Evolutionary conservation across 1,140 invertebrate genomes (phyloP).

Genomic region (Latrodectus geometricus): DNA sequence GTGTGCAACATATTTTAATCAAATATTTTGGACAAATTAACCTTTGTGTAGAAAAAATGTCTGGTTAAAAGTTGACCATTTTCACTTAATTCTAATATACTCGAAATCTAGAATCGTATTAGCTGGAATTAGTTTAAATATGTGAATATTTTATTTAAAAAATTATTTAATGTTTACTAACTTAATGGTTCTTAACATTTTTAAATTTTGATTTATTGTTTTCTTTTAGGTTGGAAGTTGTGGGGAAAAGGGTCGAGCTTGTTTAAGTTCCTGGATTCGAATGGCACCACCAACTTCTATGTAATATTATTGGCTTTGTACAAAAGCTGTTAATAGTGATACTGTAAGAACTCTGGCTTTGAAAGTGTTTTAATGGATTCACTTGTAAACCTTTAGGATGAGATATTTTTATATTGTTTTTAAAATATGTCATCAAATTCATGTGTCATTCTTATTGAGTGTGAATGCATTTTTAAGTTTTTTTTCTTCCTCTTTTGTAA

Average conservation of each 20-base stretch:
- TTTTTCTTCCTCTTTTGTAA: not conserved
- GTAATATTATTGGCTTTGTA: slow-evolving; percentile 17
- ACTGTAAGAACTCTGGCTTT: slow-evolving; percentile 12
- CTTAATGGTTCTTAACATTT: too few relatives aligned
- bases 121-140: too few relatives aligned
- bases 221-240: not conserved
- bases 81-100: too few relatives aligned
- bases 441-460: not conserved
- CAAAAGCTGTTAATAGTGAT: slow-evolving; percentile 25
- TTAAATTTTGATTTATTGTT: not conserved
- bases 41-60: too few relatives aligned
- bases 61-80: too few relatives aligned
- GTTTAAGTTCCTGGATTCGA: slow-evolving; percentile 54
- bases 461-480: not conserved
- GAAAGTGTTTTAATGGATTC: slow-evolving; percentile 6
- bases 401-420: slow-evolving; percentile 56
- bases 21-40: too few relatives aligned
- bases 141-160: too few relatives aligned
- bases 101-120: too few relatives aligned
- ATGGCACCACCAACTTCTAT: slow-evolving; percentile 41
- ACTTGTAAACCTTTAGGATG: slow-evolving; percentile 7
- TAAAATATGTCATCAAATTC: slow-evolving; percentile 12
- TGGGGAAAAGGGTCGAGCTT: slow-evolving; percentile 28
- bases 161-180: too few relatives aligned
- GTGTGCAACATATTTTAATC: too few relatives aligned